Base-by-base conservation (phyloP, 2,888 invertebrate genomes). In the Cerceris ruficornis region DNA sequence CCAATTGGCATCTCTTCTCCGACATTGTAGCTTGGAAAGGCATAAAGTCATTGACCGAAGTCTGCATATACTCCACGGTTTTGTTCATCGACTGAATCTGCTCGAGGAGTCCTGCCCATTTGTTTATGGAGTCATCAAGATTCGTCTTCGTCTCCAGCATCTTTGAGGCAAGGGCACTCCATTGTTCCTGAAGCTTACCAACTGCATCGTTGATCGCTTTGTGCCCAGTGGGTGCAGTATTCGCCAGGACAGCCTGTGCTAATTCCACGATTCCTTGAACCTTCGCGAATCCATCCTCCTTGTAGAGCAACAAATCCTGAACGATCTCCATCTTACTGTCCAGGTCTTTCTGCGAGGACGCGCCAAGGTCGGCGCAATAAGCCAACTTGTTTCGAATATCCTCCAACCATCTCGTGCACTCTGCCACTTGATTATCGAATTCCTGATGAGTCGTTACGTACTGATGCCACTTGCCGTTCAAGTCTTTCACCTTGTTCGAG, bases 111-210 rank as follows among this genome's bases (percentile, higher is more conserved):
- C 97, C 97, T 73, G 98, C 96, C 98, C 98, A 98, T 93, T 97
- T 97, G 41, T 97, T 96, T 14, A 98, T 96, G 0, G 97, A 96
- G 87, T 98, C 98, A 90, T 98, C 98, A 13, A 98, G 93, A 85
- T 96, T 95, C 0, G 96, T 95, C 92, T 98, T 98, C 0, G 97
- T 97, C 92, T 98, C 98, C 59, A 97, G 95, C 95, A 98, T 98
- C 90, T 96, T 96, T 0, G 98, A 95, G 2, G 97, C 96, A 62
- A 98, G 93, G 7, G 95, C 94, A 41, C 98, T 98, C 98, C 98
- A 98, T 87, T 97, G 96, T 89, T 97, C 96, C 93, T 98, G 98
- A 59, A 98, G 93, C 73, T 95, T 95, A 0, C 96, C 95, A 7
- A 98, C 93, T 4, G 96, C 95, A 81, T 96, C 95, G 86, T 98